Conservation (phyloP, 2,113 vertebrate species). For the Uropsilus gracilis region DNA sequence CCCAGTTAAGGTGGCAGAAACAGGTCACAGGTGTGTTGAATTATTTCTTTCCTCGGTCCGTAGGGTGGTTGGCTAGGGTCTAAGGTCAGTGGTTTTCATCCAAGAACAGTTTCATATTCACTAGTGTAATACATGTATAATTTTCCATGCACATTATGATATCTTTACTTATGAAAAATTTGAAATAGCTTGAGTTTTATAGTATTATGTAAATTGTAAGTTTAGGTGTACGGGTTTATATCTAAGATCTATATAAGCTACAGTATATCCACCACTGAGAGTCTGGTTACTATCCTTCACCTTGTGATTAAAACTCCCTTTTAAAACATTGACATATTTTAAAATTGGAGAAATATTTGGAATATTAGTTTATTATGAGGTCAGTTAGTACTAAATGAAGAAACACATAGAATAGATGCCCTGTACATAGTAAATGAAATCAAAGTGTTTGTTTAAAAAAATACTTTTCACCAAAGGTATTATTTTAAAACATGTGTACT, state of each 20-base stretch:
- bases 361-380: neutral
- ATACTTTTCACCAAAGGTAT: neutral
- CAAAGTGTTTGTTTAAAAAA: neutral
- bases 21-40: neutral
- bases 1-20: neutral
- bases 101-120: neutral
- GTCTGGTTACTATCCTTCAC: neutral
- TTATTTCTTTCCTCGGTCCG: neutral
- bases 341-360: neutral
- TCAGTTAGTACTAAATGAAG: neutral
- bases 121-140: neutral
- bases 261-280: neutral
- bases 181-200: no score
- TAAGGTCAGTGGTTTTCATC: neutral
- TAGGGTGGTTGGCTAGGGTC: neutral
- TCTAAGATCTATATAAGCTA: neutral
- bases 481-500: constrained; percentile 22
- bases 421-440: neutral
- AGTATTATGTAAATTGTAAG: no score
- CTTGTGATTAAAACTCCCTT: neutral
- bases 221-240: no score
- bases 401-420: neutral
- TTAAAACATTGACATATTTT: no score
- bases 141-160: neutral
- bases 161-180: neutral